Conservation (phyloP, 2,113 vertebrate species). For the Indri indri region DNA sequence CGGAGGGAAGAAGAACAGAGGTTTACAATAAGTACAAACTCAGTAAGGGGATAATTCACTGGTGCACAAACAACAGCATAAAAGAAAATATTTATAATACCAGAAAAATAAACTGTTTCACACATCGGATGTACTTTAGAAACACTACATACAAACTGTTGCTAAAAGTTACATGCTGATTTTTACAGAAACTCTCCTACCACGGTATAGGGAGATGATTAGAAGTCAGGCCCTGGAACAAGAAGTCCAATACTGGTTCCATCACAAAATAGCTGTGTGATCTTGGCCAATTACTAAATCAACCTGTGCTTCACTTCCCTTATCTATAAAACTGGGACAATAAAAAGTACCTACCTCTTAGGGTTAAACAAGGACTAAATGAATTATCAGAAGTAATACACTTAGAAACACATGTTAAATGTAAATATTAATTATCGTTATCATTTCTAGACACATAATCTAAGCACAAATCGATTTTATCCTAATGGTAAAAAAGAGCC, state of each 20-base stretch:
- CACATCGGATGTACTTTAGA: background rate
- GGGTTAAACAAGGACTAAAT: background rate
- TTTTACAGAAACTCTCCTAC: background rate
- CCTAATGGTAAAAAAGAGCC: background rate
- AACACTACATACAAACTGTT: background rate
- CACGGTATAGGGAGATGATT: background rate
- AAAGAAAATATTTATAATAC: background rate
- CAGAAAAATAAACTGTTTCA: background rate
- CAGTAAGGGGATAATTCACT: background rate
- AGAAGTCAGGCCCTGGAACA: background rate
- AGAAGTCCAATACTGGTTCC: background rate
- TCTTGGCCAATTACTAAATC: background rate
- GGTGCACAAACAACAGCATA: background rate
- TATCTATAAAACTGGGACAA: background rate
- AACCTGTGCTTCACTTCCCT: background rate
- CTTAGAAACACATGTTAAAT: background rate
- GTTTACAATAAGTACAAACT: background rate
- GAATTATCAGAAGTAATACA: background rate
- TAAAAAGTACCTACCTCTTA: background rate
- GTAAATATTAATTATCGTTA: background rate
- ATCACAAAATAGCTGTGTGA: background rate
- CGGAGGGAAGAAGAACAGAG: too few species aligned
- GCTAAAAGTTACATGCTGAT: background rate
- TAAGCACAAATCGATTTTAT: background rate
- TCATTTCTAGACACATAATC: background rate